Conservation (phyloP, 1,140 invertebrate genomes). For the Spodoptera frugiperda region DNA sequence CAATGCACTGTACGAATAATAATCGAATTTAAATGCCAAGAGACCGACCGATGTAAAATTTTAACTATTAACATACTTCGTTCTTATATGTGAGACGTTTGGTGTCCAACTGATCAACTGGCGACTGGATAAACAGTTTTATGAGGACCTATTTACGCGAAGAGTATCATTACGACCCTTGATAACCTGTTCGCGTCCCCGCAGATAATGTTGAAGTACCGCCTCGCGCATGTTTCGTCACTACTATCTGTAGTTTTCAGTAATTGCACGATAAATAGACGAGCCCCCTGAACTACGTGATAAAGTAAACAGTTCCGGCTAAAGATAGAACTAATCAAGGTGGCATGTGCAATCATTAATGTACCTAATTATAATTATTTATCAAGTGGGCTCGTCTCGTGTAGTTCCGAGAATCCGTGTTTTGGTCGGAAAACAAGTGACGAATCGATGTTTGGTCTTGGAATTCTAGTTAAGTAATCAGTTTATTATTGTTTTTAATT, state of each 20-base stretch:
- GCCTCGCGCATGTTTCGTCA: conserved; percentile 60
- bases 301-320: conserved; percentile 29
- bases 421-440: conserved; percentile 10
- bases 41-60: conserved; percentile 40
- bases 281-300: conserved; percentile 60
- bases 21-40: conserved; percentile 44
- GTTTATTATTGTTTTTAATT: conserved; percentile 3
- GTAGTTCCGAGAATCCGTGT: background rate
- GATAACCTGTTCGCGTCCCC: conserved; percentile 48
- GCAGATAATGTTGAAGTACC: conserved; percentile 14
- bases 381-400: background rate
- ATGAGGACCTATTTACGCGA: conserved; percentile 58
- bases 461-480: background rate
- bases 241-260: conserved; percentile 47
- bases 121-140: conserved; percentile 61
- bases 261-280: conserved; percentile 45
- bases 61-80: conserved; percentile 46
- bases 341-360: conserved; percentile 2
- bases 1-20: conserved; percentile 49
- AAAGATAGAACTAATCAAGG: conserved; percentile 33
- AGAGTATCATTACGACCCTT: conserved; percentile 69
- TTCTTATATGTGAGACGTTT: conserved; percentile 52
- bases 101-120: conserved; percentile 65
- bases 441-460: conserved; percentile 1
- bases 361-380: conserved; percentile 25